A percentile compares a stretch with the other conserved stretches of the same genome.
Evolutionary conservation across 2,113 vertebrate genomes (phyloP).

Genomic region (Rafetus swinhoei): DNA sequence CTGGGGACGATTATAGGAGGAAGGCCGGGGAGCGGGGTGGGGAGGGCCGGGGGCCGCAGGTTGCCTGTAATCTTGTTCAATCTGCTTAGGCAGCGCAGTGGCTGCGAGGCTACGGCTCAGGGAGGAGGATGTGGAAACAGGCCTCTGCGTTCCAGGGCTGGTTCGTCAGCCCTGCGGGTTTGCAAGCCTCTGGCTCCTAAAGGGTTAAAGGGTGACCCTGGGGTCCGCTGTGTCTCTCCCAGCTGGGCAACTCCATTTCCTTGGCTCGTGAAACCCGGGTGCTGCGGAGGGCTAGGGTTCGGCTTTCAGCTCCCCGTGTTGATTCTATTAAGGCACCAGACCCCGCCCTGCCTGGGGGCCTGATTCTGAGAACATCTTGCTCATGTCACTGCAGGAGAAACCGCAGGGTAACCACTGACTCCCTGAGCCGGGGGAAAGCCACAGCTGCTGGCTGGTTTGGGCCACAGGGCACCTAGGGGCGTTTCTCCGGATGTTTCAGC

Average conservation of each 20-base stretch:
- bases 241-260: neutral
- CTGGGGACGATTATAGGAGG: conserved; percentile 59
- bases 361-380: no score
- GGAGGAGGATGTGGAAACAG: neutral
- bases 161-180: neutral
- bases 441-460: accelerated
- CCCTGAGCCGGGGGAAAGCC: neutral
- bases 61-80: conserved; percentile 50
- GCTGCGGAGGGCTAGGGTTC: neutral
- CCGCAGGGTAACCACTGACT: no score
- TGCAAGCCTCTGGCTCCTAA: neutral
- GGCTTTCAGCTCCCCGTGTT: neutral
- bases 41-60: neutral
- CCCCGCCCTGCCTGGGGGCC: neutral
- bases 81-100: conserved; percentile 29
- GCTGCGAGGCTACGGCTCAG: conserved; percentile 43
- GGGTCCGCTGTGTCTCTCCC: neutral
- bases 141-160: neutral
- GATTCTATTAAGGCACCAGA: neutral
- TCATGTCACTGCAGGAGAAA: no score
- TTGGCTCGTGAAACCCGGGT: neutral
- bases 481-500: accelerated
- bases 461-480: accelerated
- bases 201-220: neutral
- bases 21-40: conserved; percentile 52